Conservation (phyloP, 2,113 vertebrate species). For the Recurvirostra avosetta region DNA sequence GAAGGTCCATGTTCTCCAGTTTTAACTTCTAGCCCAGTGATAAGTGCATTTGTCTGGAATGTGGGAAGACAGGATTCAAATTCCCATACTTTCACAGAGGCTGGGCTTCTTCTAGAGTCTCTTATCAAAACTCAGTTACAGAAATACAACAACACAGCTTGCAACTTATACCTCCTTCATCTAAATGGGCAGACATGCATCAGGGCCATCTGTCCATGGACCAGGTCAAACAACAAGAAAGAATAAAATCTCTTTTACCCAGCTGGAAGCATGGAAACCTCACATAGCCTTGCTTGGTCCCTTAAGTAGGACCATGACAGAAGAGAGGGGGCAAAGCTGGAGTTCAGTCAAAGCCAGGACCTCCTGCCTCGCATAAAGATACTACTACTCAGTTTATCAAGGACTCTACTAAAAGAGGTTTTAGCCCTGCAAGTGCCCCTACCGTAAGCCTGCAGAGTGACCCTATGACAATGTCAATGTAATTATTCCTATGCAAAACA, state of each 20-base stretch:
- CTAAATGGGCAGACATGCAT: not conserved
- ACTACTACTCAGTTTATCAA: not conserved
- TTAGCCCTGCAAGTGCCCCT: not conserved
- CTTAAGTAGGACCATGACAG: not conserved
- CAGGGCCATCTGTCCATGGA: not conserved
- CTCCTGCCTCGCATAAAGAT: not conserved
- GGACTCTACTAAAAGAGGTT: not conserved
- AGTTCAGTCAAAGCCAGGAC: not conserved
- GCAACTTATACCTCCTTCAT: not conserved
- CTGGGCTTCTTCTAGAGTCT: not conserved
- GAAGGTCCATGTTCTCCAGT: not conserved
- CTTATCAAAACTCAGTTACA: not conserved
- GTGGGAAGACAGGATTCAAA: not conserved
- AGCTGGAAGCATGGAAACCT: not conserved
- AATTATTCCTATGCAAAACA: not conserved
- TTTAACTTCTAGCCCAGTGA: not conserved
- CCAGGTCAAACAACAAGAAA: not conserved
- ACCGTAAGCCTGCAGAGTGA: not conserved
- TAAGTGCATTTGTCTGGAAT: not conserved
- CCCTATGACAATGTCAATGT: not conserved
- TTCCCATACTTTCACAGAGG: not conserved
- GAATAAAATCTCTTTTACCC: not conserved
- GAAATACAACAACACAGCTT: not conserved
- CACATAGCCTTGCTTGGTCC: not conserved
- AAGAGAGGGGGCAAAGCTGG: not conserved